A percentile compares a stretch with the other conserved stretches of the same genome.
Conservation (phyloP, 1,140 invertebrate species). For the Musca vetustissima region DNA sequence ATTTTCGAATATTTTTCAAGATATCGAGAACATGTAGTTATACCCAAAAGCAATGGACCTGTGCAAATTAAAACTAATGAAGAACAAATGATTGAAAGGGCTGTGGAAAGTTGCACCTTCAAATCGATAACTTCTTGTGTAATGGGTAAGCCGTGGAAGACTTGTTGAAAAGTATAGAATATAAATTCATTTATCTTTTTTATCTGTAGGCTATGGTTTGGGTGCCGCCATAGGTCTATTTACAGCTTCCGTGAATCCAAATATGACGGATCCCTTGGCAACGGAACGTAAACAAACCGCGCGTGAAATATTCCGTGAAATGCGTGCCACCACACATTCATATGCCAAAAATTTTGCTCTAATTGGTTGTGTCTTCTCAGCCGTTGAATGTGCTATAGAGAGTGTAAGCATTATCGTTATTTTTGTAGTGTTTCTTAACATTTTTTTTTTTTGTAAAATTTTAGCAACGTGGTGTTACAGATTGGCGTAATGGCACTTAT, state of each 20-base stretch:
- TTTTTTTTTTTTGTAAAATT: too few relatives aligned
- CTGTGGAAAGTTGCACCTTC: slow-evolving; percentile 90
- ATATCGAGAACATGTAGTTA: slow-evolving; percentile 78
- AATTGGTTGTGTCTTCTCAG: slow-evolving; percentile 89
- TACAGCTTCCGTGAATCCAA: slow-evolving; percentile 92
- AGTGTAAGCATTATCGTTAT: slow-evolving; percentile 61
- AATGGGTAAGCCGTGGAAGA: slow-evolving; percentile 65
- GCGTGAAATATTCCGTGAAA: slow-evolving; percentile 83
- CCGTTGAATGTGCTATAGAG: slow-evolving; percentile 91
- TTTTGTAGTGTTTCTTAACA: neutral
- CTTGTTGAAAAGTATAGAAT: neutral
- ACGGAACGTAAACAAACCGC: slow-evolving; percentile 80
- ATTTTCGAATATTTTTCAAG: slow-evolving; percentile 50
- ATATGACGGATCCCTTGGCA: slow-evolving; percentile 68
- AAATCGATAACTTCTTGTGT: slow-evolving; percentile 89
- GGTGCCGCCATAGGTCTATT: slow-evolving; percentile 94
- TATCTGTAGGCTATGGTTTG: slow-evolving; percentile 80
- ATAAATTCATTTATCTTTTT: slow-evolving; percentile 14
- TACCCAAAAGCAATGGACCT: slow-evolving; percentile 74
- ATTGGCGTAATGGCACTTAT: slow-evolving; percentile 95
- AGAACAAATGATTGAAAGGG: slow-evolving; percentile 82
- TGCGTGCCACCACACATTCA: slow-evolving; percentile 85
- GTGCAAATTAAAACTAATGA: slow-evolving; percentile 81
- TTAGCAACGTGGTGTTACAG: slow-evolving; percentile 86
- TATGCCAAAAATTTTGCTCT: slow-evolving; percentile 98